Evolutionary conservation across 2,888 invertebrate genomes (phyloP).

Genomic region (Erannis defoliaria): DNA sequence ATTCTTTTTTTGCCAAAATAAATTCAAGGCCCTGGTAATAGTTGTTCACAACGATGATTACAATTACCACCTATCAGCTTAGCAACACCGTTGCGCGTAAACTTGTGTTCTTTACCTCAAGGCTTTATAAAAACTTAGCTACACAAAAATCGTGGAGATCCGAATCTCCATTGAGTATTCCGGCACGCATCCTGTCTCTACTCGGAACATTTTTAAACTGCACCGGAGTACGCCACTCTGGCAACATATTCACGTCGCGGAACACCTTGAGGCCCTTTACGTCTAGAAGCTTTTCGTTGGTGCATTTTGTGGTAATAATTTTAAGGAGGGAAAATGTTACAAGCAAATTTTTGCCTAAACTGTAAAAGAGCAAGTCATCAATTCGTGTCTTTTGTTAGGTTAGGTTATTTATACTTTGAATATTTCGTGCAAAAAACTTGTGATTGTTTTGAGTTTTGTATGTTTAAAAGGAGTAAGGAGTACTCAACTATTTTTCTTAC

Average conservation of each 20-base stretch:
- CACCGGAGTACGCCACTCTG: conserved; percentile 16
- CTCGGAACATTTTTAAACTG: conserved; percentile 19
- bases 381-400: not conserved
- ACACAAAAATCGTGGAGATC: not conserved
- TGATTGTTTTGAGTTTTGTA: no score
- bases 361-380: not conserved
- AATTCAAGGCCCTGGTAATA: no score
- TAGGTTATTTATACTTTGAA: not conserved
- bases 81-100: no score
- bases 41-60: no score
- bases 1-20: no score
- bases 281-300: conserved; percentile 17
- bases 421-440: no score
- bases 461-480: no score
- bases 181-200: conserved; percentile 11
- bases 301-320: conserved; percentile 23
- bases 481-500: no score
- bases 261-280: conserved; percentile 22
- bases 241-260: conserved; percentile 17
- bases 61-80: no score
- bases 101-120: no score
- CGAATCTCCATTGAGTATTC: conserved; percentile 16
- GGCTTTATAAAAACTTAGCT: not conserved
- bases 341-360: not conserved
- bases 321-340: conserved; percentile 1